phyloP scores from a whole-genome alignment of 2,797 vertebrate genomes.

The Karalla daura region DNA sequence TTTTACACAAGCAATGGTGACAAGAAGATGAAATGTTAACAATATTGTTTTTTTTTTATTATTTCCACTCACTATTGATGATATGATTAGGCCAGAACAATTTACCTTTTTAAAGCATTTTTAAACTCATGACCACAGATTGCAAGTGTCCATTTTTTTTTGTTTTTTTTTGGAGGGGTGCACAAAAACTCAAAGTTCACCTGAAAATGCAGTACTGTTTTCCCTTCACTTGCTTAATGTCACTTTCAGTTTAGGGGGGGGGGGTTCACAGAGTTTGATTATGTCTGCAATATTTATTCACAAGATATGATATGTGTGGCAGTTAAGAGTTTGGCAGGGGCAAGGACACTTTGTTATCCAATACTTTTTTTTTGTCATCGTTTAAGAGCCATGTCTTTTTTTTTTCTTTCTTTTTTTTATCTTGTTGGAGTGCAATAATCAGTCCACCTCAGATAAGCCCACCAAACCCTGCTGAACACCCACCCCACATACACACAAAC shows the following conservation, averaged over 20 bases:
- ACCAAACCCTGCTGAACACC: constrained; percentile 77
- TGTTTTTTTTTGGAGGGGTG: constrained; percentile 44
- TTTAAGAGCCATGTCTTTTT: constrained; percentile 77
- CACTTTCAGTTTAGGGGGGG: constrained; percentile 80
- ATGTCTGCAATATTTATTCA: constrained; percentile 85
- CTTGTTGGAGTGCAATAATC: constrained; percentile 87
- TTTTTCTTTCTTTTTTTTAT: constrained; percentile 40
- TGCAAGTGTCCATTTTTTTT: constrained; percentile 62
- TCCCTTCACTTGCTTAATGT: constrained; percentile 74
- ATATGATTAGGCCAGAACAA: constrained; percentile 68
- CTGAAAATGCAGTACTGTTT: constrained; percentile 79
- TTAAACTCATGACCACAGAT: constrained; percentile 61
- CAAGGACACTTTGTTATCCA: constrained; percentile 75
- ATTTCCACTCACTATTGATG: constrained; percentile 64
- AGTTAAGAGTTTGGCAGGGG: constrained; percentile 75
- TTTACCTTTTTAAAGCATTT: constrained; percentile 61
- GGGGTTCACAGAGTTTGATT: constrained; percentile 79
- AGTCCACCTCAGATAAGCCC: constrained; percentile 81
- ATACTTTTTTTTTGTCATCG: constrained; percentile 34
- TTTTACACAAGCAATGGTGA: constrained; percentile 74
- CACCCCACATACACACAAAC: constrained; percentile 27
- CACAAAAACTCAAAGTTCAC: constrained; percentile 75
- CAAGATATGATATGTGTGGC: constrained; percentile 78
- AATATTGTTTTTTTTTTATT: constrained; percentile 68
- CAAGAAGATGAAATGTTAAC: constrained; percentile 66